Percentiles rank a stretch among this genome's conserved stretches.
phyloP scores from a whole-genome alignment of 2,797 vertebrate genomes.

The Tapera naevia region DNA sequence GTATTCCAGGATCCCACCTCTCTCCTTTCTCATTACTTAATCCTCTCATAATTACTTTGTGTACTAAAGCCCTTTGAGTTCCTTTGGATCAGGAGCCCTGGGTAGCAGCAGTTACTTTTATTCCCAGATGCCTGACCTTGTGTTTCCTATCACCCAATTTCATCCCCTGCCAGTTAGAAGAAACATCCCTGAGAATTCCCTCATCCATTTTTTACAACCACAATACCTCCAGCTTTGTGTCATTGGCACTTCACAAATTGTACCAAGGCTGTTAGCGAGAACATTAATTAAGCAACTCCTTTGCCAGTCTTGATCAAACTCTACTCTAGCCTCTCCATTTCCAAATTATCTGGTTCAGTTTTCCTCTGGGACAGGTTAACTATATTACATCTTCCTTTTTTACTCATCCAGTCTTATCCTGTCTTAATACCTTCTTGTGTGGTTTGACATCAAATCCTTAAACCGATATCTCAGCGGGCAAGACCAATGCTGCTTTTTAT shows the following conservation, averaged over 20 bases:
- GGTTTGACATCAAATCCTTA: not conserved
- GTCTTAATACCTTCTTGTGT: not conserved
- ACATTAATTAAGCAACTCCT: not conserved
- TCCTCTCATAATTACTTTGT: not conserved
- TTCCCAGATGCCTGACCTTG: not conserved
- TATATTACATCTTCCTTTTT: not conserved
- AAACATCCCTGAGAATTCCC: not conserved
- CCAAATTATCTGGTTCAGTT: not conserved
- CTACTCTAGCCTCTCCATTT: not conserved
- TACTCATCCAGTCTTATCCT: not conserved
- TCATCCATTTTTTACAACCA: not conserved
- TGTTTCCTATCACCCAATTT: not conserved
- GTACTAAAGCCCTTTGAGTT: not conserved
- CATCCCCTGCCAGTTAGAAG: not conserved
- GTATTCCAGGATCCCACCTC: not conserved
- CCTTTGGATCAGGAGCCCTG: not conserved
- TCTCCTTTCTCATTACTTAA: not conserved
- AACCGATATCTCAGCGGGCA: not conserved
- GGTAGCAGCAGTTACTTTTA: not conserved
- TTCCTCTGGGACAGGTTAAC: not conserved
- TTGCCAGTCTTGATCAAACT: not conserved
- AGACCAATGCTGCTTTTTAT: rapidly evolving
- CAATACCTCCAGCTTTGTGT: not conserved
- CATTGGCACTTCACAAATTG: not conserved
- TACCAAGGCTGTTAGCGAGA: not conserved